phyloP scores from a whole-genome alignment of 2,113 vertebrate species.

The Gambusia affinis region DNA sequence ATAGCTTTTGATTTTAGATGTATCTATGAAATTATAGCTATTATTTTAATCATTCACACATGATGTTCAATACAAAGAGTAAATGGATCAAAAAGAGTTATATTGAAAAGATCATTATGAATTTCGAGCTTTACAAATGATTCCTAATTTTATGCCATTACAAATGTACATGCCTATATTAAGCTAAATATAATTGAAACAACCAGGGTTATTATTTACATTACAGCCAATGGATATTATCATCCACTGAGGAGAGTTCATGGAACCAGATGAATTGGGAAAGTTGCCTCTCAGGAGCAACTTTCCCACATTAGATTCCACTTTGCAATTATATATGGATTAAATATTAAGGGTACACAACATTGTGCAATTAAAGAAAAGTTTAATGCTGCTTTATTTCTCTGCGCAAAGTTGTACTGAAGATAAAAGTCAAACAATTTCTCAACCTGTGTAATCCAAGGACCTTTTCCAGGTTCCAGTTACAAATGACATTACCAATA shows the following conservation, averaged over 20 bases:
- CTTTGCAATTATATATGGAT: too few species aligned
- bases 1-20: not conserved
- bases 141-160: conserved; percentile 1
- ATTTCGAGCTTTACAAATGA: not conserved
- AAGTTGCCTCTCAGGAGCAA: not conserved
- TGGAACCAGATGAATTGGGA: not conserved
- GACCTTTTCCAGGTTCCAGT: too few species aligned
- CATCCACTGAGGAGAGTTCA: not conserved
- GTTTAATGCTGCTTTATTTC: too few species aligned
- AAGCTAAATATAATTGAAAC: not conserved
- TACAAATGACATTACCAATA: too few species aligned
- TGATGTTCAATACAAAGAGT: not conserved
- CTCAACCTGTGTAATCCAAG: too few species aligned
- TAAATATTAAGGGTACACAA: too few species aligned
- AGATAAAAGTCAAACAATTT: too few species aligned
- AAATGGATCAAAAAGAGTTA: not conserved
- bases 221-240: not conserved
- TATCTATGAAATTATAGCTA: not conserved
- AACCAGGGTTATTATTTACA: not conserved
- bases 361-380: too few species aligned
- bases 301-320: not conserved
- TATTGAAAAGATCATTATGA: not conserved
- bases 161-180: not conserved
- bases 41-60: not conserved
- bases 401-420: too few species aligned